Percentiles rank a stretch among this genome's conserved stretches.
Conservation (phyloP, 23 tunicate species). For the Halocynthia roretzi region DNA sequence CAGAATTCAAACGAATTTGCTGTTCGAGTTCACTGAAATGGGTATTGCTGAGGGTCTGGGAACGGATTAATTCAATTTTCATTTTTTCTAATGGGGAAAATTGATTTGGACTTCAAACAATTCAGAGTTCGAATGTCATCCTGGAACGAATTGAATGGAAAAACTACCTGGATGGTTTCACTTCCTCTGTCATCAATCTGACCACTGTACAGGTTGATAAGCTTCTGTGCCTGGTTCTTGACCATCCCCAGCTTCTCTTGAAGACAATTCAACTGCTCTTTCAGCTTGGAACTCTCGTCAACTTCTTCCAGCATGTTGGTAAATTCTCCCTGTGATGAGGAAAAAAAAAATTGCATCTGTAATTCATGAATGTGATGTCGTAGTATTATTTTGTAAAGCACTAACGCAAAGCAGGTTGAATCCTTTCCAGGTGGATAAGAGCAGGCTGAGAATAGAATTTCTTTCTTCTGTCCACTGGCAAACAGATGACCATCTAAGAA, state of each 20-base stretch:
- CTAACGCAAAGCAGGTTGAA: slow-evolving; percentile 11
- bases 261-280: not conserved
- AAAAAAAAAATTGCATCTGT: not conserved
- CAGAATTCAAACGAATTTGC: too few relatives aligned
- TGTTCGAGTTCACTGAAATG: too few relatives aligned
- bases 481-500: slow-evolving; percentile 8
- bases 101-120: too few relatives aligned
- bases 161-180: not conserved
- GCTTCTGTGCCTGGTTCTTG: slow-evolving; percentile 1
- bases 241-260: not conserved
- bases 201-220: not conserved
- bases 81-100: too few relatives aligned
- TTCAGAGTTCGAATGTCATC: too few relatives aligned
- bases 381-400: not conserved
- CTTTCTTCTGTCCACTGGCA: slow-evolving; percentile 25
- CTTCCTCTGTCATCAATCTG: not conserved
- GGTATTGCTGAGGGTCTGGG: too few relatives aligned
- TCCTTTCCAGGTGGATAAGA: not conserved
- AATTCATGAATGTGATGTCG: not conserved
- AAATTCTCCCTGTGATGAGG: slow-evolving; percentile 18
- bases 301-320: slow-evolving; percentile 6
- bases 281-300: not conserved
- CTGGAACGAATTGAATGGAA: not conserved
- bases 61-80: too few relatives aligned
- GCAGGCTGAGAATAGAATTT: not conserved